Conservation (phyloP, 2,888 invertebrate species). For the Nemotelus nigrinus region DNA sequence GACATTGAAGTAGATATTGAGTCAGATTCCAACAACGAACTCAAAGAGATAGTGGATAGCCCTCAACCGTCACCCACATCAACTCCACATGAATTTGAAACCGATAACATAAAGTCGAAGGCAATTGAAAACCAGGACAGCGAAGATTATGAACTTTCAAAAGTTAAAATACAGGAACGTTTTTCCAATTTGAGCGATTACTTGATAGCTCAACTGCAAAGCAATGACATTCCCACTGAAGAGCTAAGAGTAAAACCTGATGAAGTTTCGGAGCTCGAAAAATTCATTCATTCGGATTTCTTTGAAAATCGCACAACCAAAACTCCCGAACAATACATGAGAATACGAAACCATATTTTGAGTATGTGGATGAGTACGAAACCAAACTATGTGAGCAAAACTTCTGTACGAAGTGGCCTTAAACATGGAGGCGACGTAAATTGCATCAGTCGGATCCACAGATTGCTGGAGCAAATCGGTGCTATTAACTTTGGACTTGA, state of each 20-base stretch:
- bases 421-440: slow-evolving; percentile 73
- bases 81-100: not conserved
- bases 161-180: slow-evolving; percentile 27
- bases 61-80: not conserved
- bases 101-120: not conserved
- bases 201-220: slow-evolving; percentile 54
- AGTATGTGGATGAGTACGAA: slow-evolving; percentile 67
- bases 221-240: slow-evolving; percentile 64
- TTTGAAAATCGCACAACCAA: slow-evolving; percentile 68
- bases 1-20: slow-evolving; percentile 73
- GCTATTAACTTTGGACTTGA: slow-evolving; percentile 72
- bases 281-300: slow-evolving; percentile 68
- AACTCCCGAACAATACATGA: slow-evolving; percentile 69
- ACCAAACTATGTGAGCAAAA: slow-evolving; percentile 71
- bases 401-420: slow-evolving; percentile 68
- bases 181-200: slow-evolving; percentile 46
- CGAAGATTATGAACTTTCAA: slow-evolving; percentile 15
- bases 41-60: not conserved
- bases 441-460: slow-evolving; percentile 70
- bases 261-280: slow-evolving; percentile 67
- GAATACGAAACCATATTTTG: slow-evolving; percentile 70
- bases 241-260: slow-evolving; percentile 64
- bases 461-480: slow-evolving; percentile 71
- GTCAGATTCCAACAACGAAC: slow-evolving; percentile 60
- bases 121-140: not conserved